These are phyloP conservation scores for Callithrix jacchus DNA, from an alignment of 2,113 vertebrate genomes.

Conservation along the genomic window DNA sequence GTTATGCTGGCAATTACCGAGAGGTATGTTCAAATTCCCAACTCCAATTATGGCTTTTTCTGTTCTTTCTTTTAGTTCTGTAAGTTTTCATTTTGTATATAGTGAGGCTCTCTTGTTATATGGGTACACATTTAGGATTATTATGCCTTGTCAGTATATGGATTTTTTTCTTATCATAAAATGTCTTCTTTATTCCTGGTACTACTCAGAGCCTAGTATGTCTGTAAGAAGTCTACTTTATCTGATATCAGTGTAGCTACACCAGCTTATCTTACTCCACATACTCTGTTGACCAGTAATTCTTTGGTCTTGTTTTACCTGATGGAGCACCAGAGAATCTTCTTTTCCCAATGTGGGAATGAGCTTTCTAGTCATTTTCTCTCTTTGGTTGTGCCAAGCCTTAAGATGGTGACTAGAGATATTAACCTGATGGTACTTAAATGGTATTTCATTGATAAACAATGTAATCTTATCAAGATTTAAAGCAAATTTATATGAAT, in stretches of 20 bases:
- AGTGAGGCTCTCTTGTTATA: background rate
- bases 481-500: constrained; percentile 1
- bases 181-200: background rate
- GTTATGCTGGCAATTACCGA: background rate
- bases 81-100: background rate
- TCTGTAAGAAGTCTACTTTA: background rate
- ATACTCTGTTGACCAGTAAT: constrained; percentile 16
- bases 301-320: background rate
- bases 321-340: background rate
- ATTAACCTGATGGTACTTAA: background rate
- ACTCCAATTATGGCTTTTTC: constrained; percentile 1
- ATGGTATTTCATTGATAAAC: background rate
- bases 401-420: constrained; percentile 34
- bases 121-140: background rate
- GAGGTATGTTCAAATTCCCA: background rate
- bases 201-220: background rate
- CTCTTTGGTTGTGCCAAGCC: background rate
- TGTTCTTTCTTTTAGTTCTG: background rate
- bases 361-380: background rate
- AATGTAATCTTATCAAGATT: constrained; percentile 10
- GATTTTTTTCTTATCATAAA: background rate
- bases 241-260: background rate
- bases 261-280: background rate
- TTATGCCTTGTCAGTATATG: constrained; percentile 15
- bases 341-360: background rate